Percentiles rank a stretch among this genome's conserved stretches.
Conservation (phyloP, 2,888 invertebrate genomes). For the Euplexia lucipara region DNA sequence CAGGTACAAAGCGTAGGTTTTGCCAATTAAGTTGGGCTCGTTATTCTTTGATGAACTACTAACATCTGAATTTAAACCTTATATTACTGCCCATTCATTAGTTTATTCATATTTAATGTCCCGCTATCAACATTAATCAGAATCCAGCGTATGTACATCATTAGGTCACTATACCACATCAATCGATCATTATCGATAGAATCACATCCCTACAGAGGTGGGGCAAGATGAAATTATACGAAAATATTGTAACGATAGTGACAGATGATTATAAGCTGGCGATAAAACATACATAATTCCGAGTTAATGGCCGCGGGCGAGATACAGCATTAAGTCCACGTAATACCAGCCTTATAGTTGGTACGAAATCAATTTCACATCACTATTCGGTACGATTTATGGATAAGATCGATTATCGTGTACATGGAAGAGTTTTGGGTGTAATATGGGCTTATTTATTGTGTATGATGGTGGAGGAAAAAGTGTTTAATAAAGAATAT, state of each 20-base stretch:
- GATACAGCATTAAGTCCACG: conserved; percentile 70
- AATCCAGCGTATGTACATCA: conserved; percentile 1
- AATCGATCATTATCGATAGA: conserved; percentile 60
- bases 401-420: conserved; percentile 73
- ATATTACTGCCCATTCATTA: neutral
- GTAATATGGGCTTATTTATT: conserved; percentile 66
- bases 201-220: conserved; percentile 79
- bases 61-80: conserved; percentile 1
- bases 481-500: conserved; percentile 39
- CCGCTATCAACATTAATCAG: conserved; percentile 9
- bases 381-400: conserved; percentile 74
- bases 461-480: conserved; percentile 37
- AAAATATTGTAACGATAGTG: conserved; percentile 91
- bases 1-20: conserved; percentile 36
- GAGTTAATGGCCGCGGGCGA: conserved; percentile 80
- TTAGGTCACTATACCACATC: conserved; percentile 30
- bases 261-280: conserved; percentile 91
- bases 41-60: conserved; percentile 18
- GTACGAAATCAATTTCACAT: conserved; percentile 84
- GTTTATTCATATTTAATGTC: conserved; percentile 10
- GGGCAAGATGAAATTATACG: conserved; percentile 88
- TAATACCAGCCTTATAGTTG: conserved; percentile 78
- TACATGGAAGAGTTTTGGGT: conserved; percentile 60
- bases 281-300: conserved; percentile 91
- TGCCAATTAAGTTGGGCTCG: conserved; percentile 27